Evolutionary conservation across 2,888 invertebrate species (phyloP).

Genomic region (Iphiclides podalirius): DNA sequence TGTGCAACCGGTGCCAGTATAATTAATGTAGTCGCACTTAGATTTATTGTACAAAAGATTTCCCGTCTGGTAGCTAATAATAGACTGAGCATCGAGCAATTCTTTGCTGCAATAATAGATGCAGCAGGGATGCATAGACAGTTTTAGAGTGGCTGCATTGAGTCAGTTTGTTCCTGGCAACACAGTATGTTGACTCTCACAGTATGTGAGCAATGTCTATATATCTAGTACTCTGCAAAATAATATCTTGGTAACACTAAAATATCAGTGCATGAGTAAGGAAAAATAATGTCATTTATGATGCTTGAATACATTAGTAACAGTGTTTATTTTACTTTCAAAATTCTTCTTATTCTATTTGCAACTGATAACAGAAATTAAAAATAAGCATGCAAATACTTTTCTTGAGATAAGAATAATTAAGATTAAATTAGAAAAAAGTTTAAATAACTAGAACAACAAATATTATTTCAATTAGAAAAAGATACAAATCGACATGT

Average conservation of each 20-base stretch:
- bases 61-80: slow-evolving; percentile 73
- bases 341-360: not conserved
- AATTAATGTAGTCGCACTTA: slow-evolving; percentile 63
- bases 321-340: too few species aligned
- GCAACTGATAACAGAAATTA: not conserved
- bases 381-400: slow-evolving; percentile 4
- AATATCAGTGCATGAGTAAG: not conserved
- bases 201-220: slow-evolving; percentile 71
- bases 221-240: slow-evolving; percentile 36
- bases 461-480: slow-evolving; percentile 59
- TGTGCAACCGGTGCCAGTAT: slow-evolving; percentile 56
- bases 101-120: slow-evolving; percentile 62
- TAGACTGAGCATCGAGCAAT: slow-evolving; percentile 58
- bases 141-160: slow-evolving; percentile 55
- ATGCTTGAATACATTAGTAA: too few species aligned
- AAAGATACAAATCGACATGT: slow-evolving; percentile 72
- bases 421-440: slow-evolving; percentile 23
- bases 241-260: not conserved
- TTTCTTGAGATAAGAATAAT: not conserved
- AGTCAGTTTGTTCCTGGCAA: slow-evolving; percentile 61
- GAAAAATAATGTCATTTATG: too few species aligned
- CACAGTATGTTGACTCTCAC: slow-evolving; percentile 59
- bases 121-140: slow-evolving; percentile 58
- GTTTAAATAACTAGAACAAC: slow-evolving; percentile 34
- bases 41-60: slow-evolving; percentile 75